A percentile compares a stretch with the other conserved stretches of the same genome.
phyloP scores from a whole-genome alignment of 2,113 vertebrate genomes.

The Naja naja region DNA sequence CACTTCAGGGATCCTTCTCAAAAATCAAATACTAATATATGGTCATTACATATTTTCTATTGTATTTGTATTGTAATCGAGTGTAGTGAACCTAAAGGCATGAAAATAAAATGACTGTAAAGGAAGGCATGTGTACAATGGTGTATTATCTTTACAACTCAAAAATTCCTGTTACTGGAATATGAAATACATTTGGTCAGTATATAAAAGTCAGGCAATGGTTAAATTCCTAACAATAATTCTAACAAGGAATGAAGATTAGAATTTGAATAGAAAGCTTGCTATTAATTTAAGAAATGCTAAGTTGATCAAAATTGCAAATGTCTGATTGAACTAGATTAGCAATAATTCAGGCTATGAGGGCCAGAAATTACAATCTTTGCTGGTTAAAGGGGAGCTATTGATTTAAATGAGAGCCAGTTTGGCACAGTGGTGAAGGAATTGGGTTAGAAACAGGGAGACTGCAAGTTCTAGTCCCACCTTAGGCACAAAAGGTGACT shows the following conservation, averaged over 20 bases:
- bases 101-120: constrained; percentile 67
- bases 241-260: background rate
- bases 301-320: background rate
- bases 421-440: background rate
- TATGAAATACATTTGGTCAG: background rate
- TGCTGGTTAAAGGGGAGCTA: background rate
- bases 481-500: background rate
- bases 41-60: constrained; percentile 71
- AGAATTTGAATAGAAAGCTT: background rate
- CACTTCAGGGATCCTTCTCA: constrained; percentile 65
- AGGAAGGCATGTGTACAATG: constrained; percentile 32
- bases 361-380: background rate
- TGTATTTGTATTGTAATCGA: constrained; percentile 71
- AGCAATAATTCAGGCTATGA: background rate
- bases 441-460: background rate
- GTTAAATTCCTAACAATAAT: background rate
- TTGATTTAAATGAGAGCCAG: background rate
- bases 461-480: background rate
- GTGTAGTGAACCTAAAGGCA: constrained; percentile 69
- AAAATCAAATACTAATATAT: constrained; percentile 61
- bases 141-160: constrained; percentile 16
- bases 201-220: background rate
- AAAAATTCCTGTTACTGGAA: background rate
- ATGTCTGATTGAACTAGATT: background rate
- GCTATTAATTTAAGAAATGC: background rate